Evolutionary conservation across 1,140 invertebrate genomes (phyloP), one percentile per base, ranked within the genome.

Genomic region (Hycleus phaleratus): DNA sequence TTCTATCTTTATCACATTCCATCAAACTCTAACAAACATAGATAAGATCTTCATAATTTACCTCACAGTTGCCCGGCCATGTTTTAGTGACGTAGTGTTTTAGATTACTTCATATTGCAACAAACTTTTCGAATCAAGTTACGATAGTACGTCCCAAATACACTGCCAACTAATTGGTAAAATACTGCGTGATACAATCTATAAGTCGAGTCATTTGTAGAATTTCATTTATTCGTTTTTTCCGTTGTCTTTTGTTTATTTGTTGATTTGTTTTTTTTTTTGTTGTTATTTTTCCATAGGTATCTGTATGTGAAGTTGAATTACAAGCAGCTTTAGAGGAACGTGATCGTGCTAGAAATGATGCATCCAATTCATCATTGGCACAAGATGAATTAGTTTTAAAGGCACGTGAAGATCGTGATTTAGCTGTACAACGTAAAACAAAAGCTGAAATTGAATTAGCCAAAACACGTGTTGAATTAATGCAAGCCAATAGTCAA

Each of bases 401-500:
- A 0, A 83, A 88, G 71, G 91, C 92, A 1, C 83, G 91, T 68
- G 82, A 86, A 51, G 87, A 91, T 60, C 79, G 94, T 11, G 93
- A 96, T 73, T 84, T 90, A 46, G 93, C 93, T 3, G 87, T 94
- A 3, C 82, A 86, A 24, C 81, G 90, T 56, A 91, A 93, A 73
- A 95, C 93, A 67, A 82, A 84, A 47, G 86, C 87, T 26, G 92
- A 95, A 75, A 87, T 95, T 11, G 87, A 92, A 65, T 75, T 95
- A 52, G 91, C 93, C 1, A 87, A 88, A 68, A 88, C 90, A 0
- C 79, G 93, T 9, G 91, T 95, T 42, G 94, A 97, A 65, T 79
- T 95, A 46, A 86, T 95, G 77, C 91, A 94, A 71, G 87, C 93
- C 26, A 94, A 95, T 71, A 91, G 89, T 66, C 93, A 97, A 73